Base-by-base conservation (phyloP, 2,113 vertebrate genomes). In the Bujurquina vittata region DNA sequence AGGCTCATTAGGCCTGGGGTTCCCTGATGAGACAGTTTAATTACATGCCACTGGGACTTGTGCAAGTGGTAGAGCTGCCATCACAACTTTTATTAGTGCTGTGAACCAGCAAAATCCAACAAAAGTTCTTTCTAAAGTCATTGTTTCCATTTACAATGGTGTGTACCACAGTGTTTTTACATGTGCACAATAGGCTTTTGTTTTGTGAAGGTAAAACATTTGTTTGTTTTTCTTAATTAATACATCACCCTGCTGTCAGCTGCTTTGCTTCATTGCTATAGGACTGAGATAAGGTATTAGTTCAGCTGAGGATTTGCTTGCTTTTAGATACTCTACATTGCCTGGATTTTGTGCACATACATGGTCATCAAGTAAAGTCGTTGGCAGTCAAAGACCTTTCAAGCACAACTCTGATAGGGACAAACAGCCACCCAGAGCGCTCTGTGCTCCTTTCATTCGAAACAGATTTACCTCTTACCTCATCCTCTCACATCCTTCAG, bases 21-120 rank as follows among this genome's bases (percentile, higher is more conserved):
- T 92, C 87, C 89, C 92, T 79, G 90, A 91, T 91, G 92, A 93
- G 88, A 87, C 88, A 83, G 78, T 93, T 94, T 94, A 94, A 94
- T 93, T 92, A 93, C 88, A 87, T 84, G 90, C 92, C 88, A 87
- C 55, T 80, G 89, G 84, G 90, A 89, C 87, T 79, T 26, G 80
- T 75, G 79, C 67, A 74, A 90, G 79, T 82, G 79, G 72, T 85
- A 40, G 62, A 88, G 86, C 77, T 90, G 84, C 82, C 87, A 76
- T 86, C 89, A 84, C 86, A 91, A 87, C 88, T 76, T 83, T 84
- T 78, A 85, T 85, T 80, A 65, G 59, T 75, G 78, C 75, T 58
- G 52, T 78, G 76, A 79, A 80, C 77, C 56, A 43, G 69, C 62
- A 84, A 84, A 84, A 80, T 12, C 15, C 26, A 77, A 78, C 75